These are phyloP conservation scores for Synanthedon tipuliformis DNA, from an alignment of 2,888 invertebrate genomes.

Conservation along the genomic window DNA sequence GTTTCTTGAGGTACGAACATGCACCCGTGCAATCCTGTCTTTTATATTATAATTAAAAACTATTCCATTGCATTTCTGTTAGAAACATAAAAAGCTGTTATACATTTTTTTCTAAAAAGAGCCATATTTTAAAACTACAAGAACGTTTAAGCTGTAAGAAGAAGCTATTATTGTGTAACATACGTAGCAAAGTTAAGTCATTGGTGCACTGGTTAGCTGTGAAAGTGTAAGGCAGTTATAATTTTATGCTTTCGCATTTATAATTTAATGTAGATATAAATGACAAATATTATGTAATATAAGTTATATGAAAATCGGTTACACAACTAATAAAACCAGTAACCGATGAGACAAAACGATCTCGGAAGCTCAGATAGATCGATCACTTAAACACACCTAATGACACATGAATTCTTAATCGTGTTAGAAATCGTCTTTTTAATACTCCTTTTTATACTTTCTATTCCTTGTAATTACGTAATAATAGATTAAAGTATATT, in stretches of 20 bases:
- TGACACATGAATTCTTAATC: conserved; percentile 29
- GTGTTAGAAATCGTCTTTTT: neutral
- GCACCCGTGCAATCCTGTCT: too few relatives aligned
- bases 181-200: too few relatives aligned
- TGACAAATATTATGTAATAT: conserved; percentile 15
- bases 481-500: neutral
- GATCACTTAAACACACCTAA: conserved; percentile 16
- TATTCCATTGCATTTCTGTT: too few relatives aligned
- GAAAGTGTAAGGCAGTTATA: conserved; percentile 19
- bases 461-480: neutral
- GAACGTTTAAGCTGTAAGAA: too few relatives aligned
- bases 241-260: conserved; percentile 19
- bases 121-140: too few relatives aligned
- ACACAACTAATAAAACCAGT: conserved; percentile 19
- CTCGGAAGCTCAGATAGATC: conserved; percentile 10
- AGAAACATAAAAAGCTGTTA: too few relatives aligned
- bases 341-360: conserved; percentile 1
- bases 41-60: too few relatives aligned
- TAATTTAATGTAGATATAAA: conserved; percentile 6
- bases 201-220: conserved; percentile 13
- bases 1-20: too few relatives aligned
- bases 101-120: too few relatives aligned
- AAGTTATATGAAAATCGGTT: conserved; percentile 9
- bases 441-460: neutral
- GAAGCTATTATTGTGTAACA: too few relatives aligned